Conservation (phyloP, 2,888 invertebrate species). For the Trachelus troglodyta region DNA sequence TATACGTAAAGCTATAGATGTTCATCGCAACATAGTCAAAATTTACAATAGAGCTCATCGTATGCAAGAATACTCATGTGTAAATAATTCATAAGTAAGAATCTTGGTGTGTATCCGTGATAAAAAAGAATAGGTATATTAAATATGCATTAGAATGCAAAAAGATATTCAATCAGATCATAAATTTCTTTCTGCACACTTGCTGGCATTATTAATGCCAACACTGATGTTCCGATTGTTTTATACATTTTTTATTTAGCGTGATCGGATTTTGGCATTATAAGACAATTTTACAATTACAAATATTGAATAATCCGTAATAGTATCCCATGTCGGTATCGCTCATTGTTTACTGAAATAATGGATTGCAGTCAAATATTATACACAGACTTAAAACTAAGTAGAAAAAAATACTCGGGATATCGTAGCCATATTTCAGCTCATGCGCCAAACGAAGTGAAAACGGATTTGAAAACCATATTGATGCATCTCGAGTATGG, state of each 20-base stretch:
- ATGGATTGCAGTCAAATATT: constrained; percentile 29
- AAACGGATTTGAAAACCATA: background rate
- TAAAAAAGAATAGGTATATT: background rate
- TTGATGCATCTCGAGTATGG: background rate
- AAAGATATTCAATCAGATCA: background rate
- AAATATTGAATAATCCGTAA: constrained; percentile 16
- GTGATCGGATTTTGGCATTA: constrained; percentile 16
- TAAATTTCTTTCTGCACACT: background rate
- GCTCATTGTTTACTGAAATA: constrained; percentile 31
- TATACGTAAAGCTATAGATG: background rate
- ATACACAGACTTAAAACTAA: constrained; percentile 35
- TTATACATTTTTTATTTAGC: constrained; percentile 23
- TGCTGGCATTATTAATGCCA: background rate
- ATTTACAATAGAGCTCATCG: background rate
- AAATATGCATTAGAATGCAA: background rate
- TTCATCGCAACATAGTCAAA: background rate
- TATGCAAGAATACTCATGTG: background rate
- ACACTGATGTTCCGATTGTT: background rate
- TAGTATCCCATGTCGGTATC: constrained; percentile 7
- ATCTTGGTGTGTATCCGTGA: background rate
- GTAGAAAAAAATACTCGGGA: constrained; percentile 47
- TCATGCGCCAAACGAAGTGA: constrained; percentile 9
- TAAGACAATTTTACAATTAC: constrained; percentile 30
- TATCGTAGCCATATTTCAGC: constrained; percentile 23
- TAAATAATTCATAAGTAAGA: background rate